phyloP scores from a whole-genome alignment of 2,888 invertebrate species.

The Aleiodes testaceus region DNA sequence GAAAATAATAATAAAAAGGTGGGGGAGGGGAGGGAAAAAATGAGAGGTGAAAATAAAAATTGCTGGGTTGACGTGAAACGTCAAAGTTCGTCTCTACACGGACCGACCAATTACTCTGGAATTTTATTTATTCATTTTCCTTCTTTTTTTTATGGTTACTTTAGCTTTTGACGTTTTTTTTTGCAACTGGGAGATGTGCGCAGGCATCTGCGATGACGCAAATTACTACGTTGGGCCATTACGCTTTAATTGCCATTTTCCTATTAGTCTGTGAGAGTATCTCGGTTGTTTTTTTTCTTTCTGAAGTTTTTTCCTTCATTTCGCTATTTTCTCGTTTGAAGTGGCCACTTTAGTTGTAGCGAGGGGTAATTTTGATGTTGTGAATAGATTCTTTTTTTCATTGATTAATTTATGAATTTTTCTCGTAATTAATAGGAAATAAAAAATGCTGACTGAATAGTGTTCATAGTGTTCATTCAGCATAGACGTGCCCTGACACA shows the following conservation, averaged over 20 bases:
- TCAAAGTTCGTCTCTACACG: slow-evolving; percentile 38
- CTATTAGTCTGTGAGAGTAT: slow-evolving; percentile 32
- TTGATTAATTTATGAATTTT: too few species aligned
- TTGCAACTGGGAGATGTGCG: neutral
- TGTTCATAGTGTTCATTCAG: too few species aligned
- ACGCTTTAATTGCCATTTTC: slow-evolving; percentile 41
- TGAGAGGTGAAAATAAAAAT: neutral
- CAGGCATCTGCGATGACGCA: slow-evolving; percentile 27
- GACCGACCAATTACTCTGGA: slow-evolving; percentile 38
- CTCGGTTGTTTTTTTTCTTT: slow-evolving; percentile 6
- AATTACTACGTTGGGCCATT: slow-evolving; percentile 35
- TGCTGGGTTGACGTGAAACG: slow-evolving; percentile 35
- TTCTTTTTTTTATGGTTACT: neutral
- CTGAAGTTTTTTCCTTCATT: neutral
- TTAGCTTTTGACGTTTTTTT: neutral
- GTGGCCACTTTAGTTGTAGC: neutral
- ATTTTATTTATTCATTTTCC: slow-evolving; percentile 8
- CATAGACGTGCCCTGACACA: too few species aligned
- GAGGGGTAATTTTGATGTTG: too few species aligned
- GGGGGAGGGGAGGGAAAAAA: neutral
- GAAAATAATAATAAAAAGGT: neutral
- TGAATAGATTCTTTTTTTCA: too few species aligned
- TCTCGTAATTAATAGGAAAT: too few species aligned
- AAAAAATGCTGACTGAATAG: too few species aligned
- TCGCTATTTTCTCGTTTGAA: neutral